These are phyloP conservation scores for Rhagologus leucostigma DNA, from an alignment of 2,113 vertebrate genomes.

Conservation along the genomic window DNA sequence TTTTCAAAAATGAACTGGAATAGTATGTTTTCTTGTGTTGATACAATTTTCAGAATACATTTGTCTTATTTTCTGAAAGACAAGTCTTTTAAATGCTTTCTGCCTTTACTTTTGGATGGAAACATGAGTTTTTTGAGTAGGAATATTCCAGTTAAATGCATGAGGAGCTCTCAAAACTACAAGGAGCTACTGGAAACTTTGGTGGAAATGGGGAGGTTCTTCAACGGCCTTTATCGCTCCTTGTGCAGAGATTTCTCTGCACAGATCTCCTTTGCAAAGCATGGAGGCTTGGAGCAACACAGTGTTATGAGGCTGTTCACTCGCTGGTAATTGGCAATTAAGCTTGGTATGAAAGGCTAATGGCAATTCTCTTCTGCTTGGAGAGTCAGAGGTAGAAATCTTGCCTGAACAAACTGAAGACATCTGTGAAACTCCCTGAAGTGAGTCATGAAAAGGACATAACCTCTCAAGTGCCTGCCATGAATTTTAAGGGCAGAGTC, in stretches of 20 bases:
- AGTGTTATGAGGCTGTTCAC: slow-evolving; percentile 54
- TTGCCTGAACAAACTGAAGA: slow-evolving; percentile 26
- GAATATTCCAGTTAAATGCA: slow-evolving; percentile 37
- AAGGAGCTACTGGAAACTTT: neutral
- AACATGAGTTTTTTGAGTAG: neutral
- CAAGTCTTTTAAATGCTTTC: slow-evolving; percentile 4
- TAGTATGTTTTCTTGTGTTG: neutral
- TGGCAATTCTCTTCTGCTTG: slow-evolving; percentile 43
- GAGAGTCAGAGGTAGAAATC: slow-evolving; percentile 47
- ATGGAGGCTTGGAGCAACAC: neutral
- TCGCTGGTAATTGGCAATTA: slow-evolving; percentile 62
- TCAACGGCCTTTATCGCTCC: slow-evolving; percentile 24
- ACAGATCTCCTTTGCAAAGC: slow-evolving; percentile 36
- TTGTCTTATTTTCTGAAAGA: neutral
- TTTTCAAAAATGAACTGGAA: neutral
- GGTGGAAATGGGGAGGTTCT: neutral
- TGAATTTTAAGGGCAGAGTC: slow-evolving; percentile 21
- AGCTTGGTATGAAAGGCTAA: slow-evolving; percentile 36
- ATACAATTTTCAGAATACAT: neutral
- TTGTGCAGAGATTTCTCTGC: slow-evolving; percentile 52
- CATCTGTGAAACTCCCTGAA: slow-evolving; percentile 33
- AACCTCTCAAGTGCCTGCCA: neutral
- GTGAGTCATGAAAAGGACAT: slow-evolving; percentile 22
- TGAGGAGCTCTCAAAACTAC: slow-evolving; percentile 30
- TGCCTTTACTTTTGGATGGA: neutral